Conservation (phyloP, 2,113 vertebrate genomes). For the Promerops cafer region DNA sequence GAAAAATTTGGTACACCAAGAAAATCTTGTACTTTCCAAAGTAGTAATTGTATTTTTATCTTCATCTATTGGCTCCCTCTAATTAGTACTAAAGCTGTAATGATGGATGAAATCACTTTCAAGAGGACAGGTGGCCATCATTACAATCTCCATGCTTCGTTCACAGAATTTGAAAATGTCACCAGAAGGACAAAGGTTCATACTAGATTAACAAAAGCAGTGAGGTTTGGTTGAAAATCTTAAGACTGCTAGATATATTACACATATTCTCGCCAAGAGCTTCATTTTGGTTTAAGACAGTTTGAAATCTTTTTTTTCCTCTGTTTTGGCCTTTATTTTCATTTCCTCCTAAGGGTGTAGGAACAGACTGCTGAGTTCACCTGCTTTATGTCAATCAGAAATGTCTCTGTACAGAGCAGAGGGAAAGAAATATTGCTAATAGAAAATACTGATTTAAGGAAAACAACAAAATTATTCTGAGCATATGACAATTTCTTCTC, state of each 20-base stretch:
- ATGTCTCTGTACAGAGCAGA: neutral
- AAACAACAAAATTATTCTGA: neutral
- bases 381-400: neutral
- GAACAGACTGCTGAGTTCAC: neutral
- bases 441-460: neutral
- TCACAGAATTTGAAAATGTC: neutral
- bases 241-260: neutral
- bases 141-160: neutral
- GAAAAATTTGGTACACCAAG: neutral
- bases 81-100: neutral
- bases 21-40: neutral
- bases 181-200: neutral
- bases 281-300: neutral
- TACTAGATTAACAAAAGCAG: neutral
- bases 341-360: neutral
- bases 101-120: neutral
- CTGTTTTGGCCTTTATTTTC: neutral
- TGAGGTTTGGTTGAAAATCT: neutral
- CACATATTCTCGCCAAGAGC: neutral
- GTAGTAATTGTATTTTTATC: neutral
- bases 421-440: neutral
- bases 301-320: neutral
- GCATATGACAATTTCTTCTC: neutral
- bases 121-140: neutral
- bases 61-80: neutral